A percentile compares a stretch with the other conserved stretches of the same genome.
Evolutionary conservation across 2,113 vertebrate species (phyloP).

Genomic region (Hypocryptadius cinnamomeus): DNA sequence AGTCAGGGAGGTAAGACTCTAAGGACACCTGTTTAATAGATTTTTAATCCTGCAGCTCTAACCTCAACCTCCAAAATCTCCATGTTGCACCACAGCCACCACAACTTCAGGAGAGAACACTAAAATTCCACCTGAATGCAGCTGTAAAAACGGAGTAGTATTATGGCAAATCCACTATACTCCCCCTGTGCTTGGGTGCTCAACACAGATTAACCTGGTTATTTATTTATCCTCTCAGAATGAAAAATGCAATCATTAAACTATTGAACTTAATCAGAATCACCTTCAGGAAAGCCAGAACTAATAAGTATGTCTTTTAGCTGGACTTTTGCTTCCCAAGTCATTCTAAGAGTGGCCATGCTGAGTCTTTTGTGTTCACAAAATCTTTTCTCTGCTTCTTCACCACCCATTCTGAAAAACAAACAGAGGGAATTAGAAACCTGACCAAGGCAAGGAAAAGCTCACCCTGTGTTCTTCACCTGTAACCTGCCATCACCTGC

Average conservation of each 20-base stretch:
- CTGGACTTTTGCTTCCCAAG: constrained; percentile 98
- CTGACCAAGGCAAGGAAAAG: background rate
- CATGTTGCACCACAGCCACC: background rate
- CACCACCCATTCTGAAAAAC: constrained; percentile 82
- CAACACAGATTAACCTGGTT: background rate
- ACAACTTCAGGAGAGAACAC: background rate
- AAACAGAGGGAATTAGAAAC: background rate
- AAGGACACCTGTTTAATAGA: background rate
- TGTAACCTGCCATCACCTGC: background rate
- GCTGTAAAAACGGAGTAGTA: background rate
- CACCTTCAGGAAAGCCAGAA: constrained; percentile 93
- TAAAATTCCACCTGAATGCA: background rate
- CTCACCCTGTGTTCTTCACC: background rate
- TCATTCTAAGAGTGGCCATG: constrained; percentile 95
- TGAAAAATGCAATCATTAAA: background rate
- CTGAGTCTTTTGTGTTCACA: constrained; percentile 95
- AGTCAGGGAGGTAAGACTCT: background rate
- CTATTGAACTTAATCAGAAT: background rate
- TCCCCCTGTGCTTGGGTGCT: background rate
- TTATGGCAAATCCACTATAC: background rate
- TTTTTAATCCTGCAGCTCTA: background rate
- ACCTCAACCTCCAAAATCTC: background rate
- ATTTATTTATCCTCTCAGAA: background rate
- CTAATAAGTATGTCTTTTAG: constrained; percentile 92
- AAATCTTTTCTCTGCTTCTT: constrained; percentile 87